Evolutionary conservation across 2,888 invertebrate genomes (phyloP).

Genomic region (Erebia ligea): DNA sequence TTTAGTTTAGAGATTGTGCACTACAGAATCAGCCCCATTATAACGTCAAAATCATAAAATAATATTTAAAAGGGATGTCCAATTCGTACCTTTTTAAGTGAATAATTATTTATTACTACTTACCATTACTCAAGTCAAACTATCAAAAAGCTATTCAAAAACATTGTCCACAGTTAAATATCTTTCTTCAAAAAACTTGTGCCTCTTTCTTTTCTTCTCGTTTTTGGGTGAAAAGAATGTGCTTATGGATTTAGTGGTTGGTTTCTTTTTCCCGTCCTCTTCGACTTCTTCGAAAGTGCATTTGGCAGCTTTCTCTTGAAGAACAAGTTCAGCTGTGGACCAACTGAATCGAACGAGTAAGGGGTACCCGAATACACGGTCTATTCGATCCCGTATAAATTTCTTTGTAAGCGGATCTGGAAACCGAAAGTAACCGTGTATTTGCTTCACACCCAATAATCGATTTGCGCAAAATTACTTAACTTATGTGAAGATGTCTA

Average conservation of each 20-base stretch:
- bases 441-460: background rate
- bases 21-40: too few relatives aligned
- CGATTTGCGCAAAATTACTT: background rate
- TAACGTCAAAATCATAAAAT: background rate
- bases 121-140: background rate
- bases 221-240: conserved; percentile 79
- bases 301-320: conserved; percentile 88
- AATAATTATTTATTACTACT: background rate
- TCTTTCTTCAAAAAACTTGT: conserved; percentile 87
- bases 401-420: conserved; percentile 96
- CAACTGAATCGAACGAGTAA: conserved; percentile 97
- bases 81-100: conserved; percentile 31
- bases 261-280: conserved; percentile 66
- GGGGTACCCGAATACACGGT: conserved; percentile 97
- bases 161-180: conserved; percentile 81
- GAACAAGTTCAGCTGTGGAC: conserved; percentile 94
- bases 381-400: conserved; percentile 91
- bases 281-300: conserved; percentile 88
- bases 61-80: conserved; percentile 73
- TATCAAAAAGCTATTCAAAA: conserved; percentile 59
- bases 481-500: too few relatives aligned
- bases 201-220: conserved; percentile 74
- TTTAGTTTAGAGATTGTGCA: too few relatives aligned
- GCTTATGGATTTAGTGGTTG: conserved; percentile 81
- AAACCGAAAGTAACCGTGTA: conserved; percentile 42